Conservation (phyloP, 2,797 vertebrate species). For the Sebastes aleutianus region DNA sequence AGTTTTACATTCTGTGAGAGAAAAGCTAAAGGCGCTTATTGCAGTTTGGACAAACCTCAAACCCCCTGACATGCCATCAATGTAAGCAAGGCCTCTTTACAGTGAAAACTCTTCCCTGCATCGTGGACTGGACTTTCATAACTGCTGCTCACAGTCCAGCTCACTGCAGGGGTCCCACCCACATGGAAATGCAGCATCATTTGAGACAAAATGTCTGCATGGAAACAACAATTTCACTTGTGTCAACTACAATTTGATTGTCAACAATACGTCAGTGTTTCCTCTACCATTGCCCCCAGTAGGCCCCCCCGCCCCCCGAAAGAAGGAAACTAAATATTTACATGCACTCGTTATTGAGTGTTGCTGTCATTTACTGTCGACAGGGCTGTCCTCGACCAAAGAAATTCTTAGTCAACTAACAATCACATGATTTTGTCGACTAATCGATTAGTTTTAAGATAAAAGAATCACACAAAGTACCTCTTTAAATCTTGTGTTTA, state of each 20-base stretch:
- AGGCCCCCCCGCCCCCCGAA: too few relatives aligned
- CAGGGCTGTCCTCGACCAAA: too few relatives aligned
- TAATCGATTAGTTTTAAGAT: too few relatives aligned
- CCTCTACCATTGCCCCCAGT: background rate
- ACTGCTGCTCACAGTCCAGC: background rate
- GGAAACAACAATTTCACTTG: background rate
- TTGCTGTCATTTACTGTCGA: too few relatives aligned
- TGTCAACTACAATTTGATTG: background rate
- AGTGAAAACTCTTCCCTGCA: background rate
- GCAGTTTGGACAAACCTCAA: background rate
- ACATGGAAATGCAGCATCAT: background rate
- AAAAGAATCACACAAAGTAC: too few relatives aligned
- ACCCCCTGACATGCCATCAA: background rate
- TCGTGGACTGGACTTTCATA: background rate
- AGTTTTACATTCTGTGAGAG: background rate
- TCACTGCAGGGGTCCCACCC: background rate
- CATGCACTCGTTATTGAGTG: too few relatives aligned
- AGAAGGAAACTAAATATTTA: too few relatives aligned
- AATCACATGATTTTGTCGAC: too few relatives aligned
- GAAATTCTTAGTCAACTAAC: too few relatives aligned
- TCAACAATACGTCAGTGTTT: background rate
- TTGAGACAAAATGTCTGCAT: background rate
- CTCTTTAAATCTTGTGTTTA: too few relatives aligned
- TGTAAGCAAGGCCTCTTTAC: background rate
- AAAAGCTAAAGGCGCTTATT: background rate